Base-by-base conservation (phyloP, 2,113 vertebrate species). In the Hemicordylus capensis region DNA sequence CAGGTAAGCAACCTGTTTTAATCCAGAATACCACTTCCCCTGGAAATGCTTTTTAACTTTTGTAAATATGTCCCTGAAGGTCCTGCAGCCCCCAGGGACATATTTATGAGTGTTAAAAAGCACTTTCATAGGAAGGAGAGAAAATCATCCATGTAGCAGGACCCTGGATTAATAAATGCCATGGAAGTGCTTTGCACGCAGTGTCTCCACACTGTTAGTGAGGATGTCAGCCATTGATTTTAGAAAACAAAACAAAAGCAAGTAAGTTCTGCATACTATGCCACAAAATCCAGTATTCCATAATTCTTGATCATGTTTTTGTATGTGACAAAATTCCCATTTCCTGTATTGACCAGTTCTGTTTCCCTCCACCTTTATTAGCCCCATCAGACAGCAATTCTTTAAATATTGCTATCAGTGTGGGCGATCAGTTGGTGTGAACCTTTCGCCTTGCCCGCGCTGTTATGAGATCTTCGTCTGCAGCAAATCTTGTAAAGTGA, bases 361-460 rank as follows among this genome's bases (percentile, higher is more conserved):
- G 48, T 5, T 34, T 28, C 42, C 12, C 22, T 15, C 48, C 54
- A n/a, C 66, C 24, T 24, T 64, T 37, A 34, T 37, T 37, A 39
- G 8, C 39, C 24, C 15, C 37, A 12, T 48, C 85, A 98, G 97
- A 66, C 83, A 92, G 14, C 92, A 93, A 0, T 87, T 93, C 83
- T 97, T 97, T 85, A 97, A 94, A 88, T 98, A 96, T 94, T 98
- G 98, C 92, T 96, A 93, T 79, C 93, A 97, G 51, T 98, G 98
- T 1, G 97, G 98, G 3, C 96, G 97, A 51, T 97, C 97, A 0
- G 74, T 94, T 0, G 96, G 92, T 0, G 95, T 98, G 75, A 94
- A 90, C 54, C 95, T 98, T 20, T 67, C 66, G 0, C 85, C 93
- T 1, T 98, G 97, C 63, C 74, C 46, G 4, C 95, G 91, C 76